Conservation (phyloP, 2,797 vertebrate species). For the Sebastes hopkinsi region DNA sequence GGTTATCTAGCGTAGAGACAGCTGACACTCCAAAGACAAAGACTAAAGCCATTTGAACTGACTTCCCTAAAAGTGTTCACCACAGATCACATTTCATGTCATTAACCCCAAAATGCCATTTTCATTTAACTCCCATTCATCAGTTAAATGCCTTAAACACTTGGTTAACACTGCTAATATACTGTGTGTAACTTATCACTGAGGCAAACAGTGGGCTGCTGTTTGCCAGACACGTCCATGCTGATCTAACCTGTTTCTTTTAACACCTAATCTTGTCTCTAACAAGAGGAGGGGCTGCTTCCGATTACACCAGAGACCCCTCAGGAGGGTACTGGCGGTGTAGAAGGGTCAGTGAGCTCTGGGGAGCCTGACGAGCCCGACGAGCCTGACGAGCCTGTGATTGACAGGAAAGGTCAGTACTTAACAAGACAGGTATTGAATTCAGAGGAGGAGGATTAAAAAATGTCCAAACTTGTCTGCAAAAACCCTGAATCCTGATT, state of each 20-base stretch:
- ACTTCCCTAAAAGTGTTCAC: neutral
- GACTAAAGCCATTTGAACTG: neutral
- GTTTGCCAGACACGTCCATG: slow-evolving; percentile 64
- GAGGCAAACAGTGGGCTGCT: slow-evolving; percentile 69
- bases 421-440: neutral
- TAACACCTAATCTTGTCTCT: slow-evolving; percentile 84
- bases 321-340: slow-evolving; percentile 75
- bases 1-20: neutral
- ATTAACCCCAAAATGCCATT: slow-evolving; percentile 37
- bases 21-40: neutral
- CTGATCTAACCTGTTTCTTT: slow-evolving; percentile 81
- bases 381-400: slow-evolving; percentile 69
- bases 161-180: slow-evolving; percentile 60
- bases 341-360: slow-evolving; percentile 76
- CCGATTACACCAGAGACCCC: slow-evolving; percentile 72
- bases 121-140: slow-evolving; percentile 54
- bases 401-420: slow-evolving; percentile 80
- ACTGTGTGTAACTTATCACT: slow-evolving; percentile 38
- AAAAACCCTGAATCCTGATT: neutral
- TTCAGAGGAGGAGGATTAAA: neutral
- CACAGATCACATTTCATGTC: slow-evolving; percentile 18
- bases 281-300: slow-evolving; percentile 86
- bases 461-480: neutral
- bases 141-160: slow-evolving; percentile 52
- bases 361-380: slow-evolving; percentile 65